Evolutionary conservation across 1,140 invertebrate genomes (phyloP).

Genomic region (Pseudomyrmex dendroicus): DNA sequence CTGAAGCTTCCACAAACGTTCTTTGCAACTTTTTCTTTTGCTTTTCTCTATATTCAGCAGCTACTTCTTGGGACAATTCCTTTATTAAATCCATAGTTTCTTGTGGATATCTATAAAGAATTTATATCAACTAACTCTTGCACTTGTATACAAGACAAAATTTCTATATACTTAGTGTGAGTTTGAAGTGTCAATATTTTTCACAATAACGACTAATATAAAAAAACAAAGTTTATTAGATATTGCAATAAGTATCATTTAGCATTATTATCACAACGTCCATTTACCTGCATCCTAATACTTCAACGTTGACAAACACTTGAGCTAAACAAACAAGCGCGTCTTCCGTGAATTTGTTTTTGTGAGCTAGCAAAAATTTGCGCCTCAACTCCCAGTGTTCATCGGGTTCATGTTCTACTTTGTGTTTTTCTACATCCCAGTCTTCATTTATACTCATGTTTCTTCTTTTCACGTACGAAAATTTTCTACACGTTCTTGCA

Average conservation of each 20-base stretch:
- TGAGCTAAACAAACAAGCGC: constrained; percentile 92
- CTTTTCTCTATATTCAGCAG: constrained; percentile 88
- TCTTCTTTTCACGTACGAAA: not conserved
- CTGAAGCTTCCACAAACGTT: constrained; percentile 92
- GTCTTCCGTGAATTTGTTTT: constrained; percentile 90
- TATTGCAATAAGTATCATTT: not conserved
- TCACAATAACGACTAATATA: not conserved
- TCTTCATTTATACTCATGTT: constrained; percentile 56
- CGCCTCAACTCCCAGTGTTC: constrained; percentile 93
- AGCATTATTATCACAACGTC: too few species aligned
- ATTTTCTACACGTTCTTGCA: too few species aligned
- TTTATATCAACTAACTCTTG: not conserved
- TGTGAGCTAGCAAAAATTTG: constrained; percentile 91
- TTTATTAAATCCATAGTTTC: constrained; percentile 92
- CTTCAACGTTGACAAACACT: constrained; percentile 93
- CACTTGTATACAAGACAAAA: not conserved
- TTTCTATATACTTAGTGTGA: not conserved
- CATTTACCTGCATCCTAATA: constrained; percentile 91
- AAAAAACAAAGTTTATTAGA: not conserved
- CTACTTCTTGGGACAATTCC: constrained; percentile 90
- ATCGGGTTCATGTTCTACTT: constrained; percentile 90
- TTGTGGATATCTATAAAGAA: constrained; percentile 88
- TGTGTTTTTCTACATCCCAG: constrained; percentile 87
- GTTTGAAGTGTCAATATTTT: not conserved
- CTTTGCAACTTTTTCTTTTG: constrained; percentile 89